phyloP scores from a whole-genome alignment of 37 sponge, comb jelly and placozoan genomes.

The Petrosia ficiformis region DNA sequence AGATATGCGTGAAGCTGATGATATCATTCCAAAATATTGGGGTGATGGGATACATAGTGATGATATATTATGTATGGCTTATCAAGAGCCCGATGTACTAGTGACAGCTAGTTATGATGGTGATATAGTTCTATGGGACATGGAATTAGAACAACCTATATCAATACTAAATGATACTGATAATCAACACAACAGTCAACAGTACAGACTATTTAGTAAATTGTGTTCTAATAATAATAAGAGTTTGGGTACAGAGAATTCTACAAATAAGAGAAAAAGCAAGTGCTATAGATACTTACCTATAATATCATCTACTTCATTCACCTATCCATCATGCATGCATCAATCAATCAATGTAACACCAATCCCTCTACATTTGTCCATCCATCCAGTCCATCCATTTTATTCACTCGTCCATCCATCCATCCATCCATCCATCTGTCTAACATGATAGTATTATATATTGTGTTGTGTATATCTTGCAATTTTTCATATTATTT shows the following conservation, averaged over 20 bases:
- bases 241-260: too few relatives aligned
- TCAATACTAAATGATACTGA: background rate
- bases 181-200: background rate
- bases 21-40: conserved; percentile 60
- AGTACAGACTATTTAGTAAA: background rate
- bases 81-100: conserved; percentile 52
- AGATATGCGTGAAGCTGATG: conserved; percentile 22
- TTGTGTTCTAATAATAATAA: background rate
- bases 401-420: too few relatives aligned
- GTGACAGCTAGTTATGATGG: conserved; percentile 82
- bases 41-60: conserved; percentile 67
- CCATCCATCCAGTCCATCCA: too few relatives aligned
- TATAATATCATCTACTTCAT: background rate
- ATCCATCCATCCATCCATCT: too few relatives aligned
- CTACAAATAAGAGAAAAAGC: background rate
- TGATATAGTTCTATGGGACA: conserved; percentile 77
- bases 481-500: too few relatives aligned
- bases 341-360: too few relatives aligned
- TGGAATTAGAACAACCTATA: conserved; percentile 44
- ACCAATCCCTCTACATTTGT: too few relatives aligned
- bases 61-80: conserved; percentile 84
- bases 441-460: too few relatives aligned
- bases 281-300: background rate
- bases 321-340: background rate
- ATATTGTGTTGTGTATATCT: too few relatives aligned